These are phyloP conservation scores for Melitaea cinxia DNA, from an alignment of 1,140 invertebrate species.

Conservation along the genomic window DNA sequence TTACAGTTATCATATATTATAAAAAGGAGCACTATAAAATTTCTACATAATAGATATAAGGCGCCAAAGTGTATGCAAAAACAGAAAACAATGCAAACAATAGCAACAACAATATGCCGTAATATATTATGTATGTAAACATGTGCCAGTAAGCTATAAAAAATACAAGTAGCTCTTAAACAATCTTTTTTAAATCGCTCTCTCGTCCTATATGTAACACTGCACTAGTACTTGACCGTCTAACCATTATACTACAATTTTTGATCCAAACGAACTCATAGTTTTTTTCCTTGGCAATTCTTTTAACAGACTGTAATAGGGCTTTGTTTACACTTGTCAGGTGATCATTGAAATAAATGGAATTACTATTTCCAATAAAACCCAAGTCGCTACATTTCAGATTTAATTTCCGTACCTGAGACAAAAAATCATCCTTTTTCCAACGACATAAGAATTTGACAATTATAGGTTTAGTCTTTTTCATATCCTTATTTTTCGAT, in stretches of 20 bases:
- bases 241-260: constrained; percentile 1
- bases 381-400: background rate
- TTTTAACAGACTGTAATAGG: background rate
- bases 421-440: background rate
- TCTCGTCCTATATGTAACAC: too few species aligned
- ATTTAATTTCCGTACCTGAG: background rate
- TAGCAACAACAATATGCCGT: too few species aligned
- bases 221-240: too few species aligned
- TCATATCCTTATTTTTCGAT: background rate
- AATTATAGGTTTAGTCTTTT: constrained; percentile 2
- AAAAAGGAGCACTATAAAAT: too few species aligned
- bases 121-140: too few species aligned
- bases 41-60: too few species aligned
- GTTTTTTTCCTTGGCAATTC: background rate
- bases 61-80: too few species aligned
- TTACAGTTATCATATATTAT: too few species aligned
- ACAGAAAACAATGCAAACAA: too few species aligned
- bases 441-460: background rate
- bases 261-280: background rate
- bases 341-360: constrained; percentile 4
- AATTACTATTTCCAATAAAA: background rate
- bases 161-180: too few species aligned
- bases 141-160: too few species aligned
- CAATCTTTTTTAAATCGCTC: too few species aligned
- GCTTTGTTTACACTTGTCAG: constrained; percentile 5